Evolutionary conservation across 2,113 vertebrate genomes (phyloP), one percentile per base, ranked within the genome.

Genomic region (Notothenia rossii): DNA sequence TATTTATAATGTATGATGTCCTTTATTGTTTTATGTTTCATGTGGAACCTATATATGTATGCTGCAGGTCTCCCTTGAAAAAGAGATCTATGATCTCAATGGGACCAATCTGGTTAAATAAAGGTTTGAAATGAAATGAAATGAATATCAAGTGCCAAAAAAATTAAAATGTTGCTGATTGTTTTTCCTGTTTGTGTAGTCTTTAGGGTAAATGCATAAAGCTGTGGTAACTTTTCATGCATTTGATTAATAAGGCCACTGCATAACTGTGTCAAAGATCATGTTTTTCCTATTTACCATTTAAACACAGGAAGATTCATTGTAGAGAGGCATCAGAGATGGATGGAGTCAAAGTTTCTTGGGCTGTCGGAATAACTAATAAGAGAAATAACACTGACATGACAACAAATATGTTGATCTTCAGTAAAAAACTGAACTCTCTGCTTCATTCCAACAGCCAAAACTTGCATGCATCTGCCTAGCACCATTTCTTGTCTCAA

Each of bases 381-480:
- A 15, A 49, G 3, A 49, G 3, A 25, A 43, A 62, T 0, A 64
- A 54, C 18, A 29, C 9, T 76, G 36, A 45, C 63, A 55, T 64
- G 51, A 62, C 17, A 22, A 62, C 13, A 22, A 36, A 4, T 7
- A 6, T 48, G 2, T 22, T 53, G 11, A 65, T 69, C 5, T 7
- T 45, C 13, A 20, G 20, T 36, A 45, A 9, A 25, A 72, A 40
- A 62, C 18, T 51, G 7, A 48, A 61, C 48, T 66, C 63, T 53
- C 10, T 60, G 48, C 45, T 51, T 20, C 60, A 58, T 78, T 77
- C 11, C 11, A 36, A 70, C 12, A 17, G 58, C 25, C 43, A 22
- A 66, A 79, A 55, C 33, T 50, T 68, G 60, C 60, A 79, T 3
- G 15, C 51, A 76, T 64, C 71, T 79, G 62, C 40, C 49, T 40